A percentile compares a stretch with the other conserved stretches of the same genome.
Evolutionary conservation across 2,888 invertebrate genomes (phyloP).

Genomic region (Alviniconcha strummeri): DNA sequence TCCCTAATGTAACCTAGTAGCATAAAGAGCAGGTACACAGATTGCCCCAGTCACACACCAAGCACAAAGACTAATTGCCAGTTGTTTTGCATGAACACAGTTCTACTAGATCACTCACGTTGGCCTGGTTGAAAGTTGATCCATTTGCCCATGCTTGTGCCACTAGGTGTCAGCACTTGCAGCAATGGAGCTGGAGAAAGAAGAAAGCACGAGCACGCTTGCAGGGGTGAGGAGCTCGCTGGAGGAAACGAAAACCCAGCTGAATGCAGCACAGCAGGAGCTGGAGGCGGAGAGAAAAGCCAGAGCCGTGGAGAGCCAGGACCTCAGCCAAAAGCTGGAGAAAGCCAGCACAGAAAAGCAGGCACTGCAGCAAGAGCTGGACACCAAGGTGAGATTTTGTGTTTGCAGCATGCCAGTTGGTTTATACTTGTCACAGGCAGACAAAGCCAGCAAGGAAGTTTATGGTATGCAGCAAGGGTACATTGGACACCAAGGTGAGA

Average conservation of each 20-base stretch:
- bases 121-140: too few relatives aligned
- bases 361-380: slow-evolving; percentile 48
- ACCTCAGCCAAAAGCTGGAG: slow-evolving; percentile 58
- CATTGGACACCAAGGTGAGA: slow-evolving; percentile 51
- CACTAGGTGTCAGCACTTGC: slow-evolving; percentile 21
- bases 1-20: too few relatives aligned
- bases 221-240: background rate
- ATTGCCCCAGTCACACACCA: too few relatives aligned
- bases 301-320: slow-evolving; percentile 58
- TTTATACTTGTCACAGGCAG: background rate
- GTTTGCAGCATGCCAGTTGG: too few relatives aligned
- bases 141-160: background rate
- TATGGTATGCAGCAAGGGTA: slow-evolving; percentile 43
- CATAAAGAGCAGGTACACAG: too few relatives aligned
- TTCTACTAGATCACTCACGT: too few relatives aligned
- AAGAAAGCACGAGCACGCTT: slow-evolving; percentile 6
- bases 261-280: slow-evolving; percentile 25
- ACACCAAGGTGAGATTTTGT: slow-evolving; percentile 47
- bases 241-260: slow-evolving; percentile 25
- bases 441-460: slow-evolving; percentile 47
- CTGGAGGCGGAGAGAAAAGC: slow-evolving; percentile 48
- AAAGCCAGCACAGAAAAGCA: slow-evolving; percentile 46
- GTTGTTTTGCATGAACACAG: too few relatives aligned
- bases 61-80: too few relatives aligned
- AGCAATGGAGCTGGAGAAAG: slow-evolving; percentile 19